Percentiles rank a stretch among this genome's conserved stretches.
These are phyloP conservation scores for Protonibea diacanthus DNA, from an alignment of 2,797 vertebrate species.

Conservation along the genomic window DNA sequence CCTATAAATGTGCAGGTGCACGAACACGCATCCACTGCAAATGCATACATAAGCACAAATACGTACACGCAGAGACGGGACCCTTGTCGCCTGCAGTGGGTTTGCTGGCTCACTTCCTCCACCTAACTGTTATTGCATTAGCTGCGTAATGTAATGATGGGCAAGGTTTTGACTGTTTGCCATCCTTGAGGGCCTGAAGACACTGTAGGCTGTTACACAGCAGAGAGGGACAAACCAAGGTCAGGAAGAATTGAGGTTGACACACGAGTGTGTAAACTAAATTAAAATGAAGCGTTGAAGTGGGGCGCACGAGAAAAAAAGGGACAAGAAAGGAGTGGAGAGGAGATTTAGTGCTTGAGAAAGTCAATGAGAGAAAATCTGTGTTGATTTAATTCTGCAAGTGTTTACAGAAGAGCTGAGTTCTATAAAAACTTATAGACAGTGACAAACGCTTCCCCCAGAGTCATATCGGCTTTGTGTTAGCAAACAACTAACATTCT, in stretches of 20 bases:
- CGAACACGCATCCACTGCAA: slow-evolving; percentile 44
- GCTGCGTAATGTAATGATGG: slow-evolving; percentile 59
- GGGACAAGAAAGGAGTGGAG: slow-evolving; percentile 13
- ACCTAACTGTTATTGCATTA: slow-evolving; percentile 68
- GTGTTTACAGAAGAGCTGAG: slow-evolving; percentile 20
- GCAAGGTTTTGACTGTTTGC: slow-evolving; percentile 66
- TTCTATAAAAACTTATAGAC: slow-evolving; percentile 16
- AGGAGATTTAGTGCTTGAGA: slow-evolving; percentile 14
- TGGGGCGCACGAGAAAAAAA: slow-evolving; percentile 1
- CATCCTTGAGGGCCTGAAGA: slow-evolving; percentile 58
- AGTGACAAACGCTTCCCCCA: slow-evolving; percentile 1
- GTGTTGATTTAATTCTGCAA: slow-evolving; percentile 29
- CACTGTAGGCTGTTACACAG: slow-evolving; percentile 47
- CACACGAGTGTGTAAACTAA: slow-evolving; percentile 48
- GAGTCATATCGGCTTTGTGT: slow-evolving; percentile 15
- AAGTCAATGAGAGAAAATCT: slow-evolving; percentile 41
- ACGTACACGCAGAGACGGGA: slow-evolving; percentile 31
- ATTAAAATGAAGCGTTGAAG: slow-evolving; percentile 49
- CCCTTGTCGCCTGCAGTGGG: slow-evolving; percentile 63
- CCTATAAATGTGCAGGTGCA: slow-evolving; percentile 60
- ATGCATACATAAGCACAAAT: slow-evolving; percentile 40
- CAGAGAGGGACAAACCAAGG: slow-evolving; percentile 43
- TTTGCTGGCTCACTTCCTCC: slow-evolving; percentile 60
- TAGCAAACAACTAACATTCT: slow-evolving; percentile 3
- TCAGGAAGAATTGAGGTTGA: slow-evolving; percentile 50